These are phyloP conservation scores for Diabrotica virgifera DNA, from an alignment of 1,140 invertebrate species.

Conservation along the genomic window DNA sequence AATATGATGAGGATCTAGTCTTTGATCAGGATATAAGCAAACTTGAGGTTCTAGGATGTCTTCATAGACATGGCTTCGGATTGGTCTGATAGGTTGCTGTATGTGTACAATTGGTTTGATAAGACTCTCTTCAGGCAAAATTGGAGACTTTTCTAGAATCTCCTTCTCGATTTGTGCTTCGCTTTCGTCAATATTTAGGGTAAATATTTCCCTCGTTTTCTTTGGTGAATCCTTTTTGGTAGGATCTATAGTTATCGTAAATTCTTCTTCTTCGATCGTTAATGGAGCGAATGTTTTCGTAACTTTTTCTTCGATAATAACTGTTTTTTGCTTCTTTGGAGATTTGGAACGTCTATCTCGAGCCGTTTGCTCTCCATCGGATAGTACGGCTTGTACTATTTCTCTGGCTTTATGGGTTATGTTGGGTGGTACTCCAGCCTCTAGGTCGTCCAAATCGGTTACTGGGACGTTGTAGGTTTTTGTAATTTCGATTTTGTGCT, in stretches of 20 bases:
- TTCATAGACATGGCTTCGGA: conserved; percentile 37
- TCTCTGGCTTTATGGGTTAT: conserved; percentile 22
- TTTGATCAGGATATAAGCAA: conserved; percentile 17
- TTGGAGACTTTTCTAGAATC: conserved; percentile 38
- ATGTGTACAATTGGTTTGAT: conserved; percentile 32
- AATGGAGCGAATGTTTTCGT: conserved; percentile 36
- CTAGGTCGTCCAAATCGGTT: conserved; percentile 15
- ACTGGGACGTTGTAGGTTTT: conserved; percentile 8
- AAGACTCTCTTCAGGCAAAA: conserved; percentile 34
- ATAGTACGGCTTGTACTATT: conserved; percentile 23
- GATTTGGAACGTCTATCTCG: conserved; percentile 26
- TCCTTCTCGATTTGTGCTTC: conserved; percentile 39
- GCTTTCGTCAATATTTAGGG: conserved; percentile 35
- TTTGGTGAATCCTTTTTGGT: conserved; percentile 33
- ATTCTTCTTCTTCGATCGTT: conserved; percentile 39
- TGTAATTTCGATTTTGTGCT: not conserved
- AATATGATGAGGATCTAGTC: conserved; percentile 14
- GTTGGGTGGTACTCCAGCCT: conserved; percentile 1
- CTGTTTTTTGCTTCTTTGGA: conserved; percentile 26
- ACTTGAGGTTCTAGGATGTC: conserved; percentile 31
- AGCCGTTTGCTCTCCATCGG: conserved; percentile 22
- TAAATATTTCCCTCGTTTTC: conserved; percentile 36
- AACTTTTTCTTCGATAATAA: conserved; percentile 36
- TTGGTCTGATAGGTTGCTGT: conserved; percentile 30
- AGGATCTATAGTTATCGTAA: conserved; percentile 36